These are phyloP conservation scores for Antitype chi DNA, from an alignment of 2,888 invertebrate species.

Conservation along the genomic window DNA sequence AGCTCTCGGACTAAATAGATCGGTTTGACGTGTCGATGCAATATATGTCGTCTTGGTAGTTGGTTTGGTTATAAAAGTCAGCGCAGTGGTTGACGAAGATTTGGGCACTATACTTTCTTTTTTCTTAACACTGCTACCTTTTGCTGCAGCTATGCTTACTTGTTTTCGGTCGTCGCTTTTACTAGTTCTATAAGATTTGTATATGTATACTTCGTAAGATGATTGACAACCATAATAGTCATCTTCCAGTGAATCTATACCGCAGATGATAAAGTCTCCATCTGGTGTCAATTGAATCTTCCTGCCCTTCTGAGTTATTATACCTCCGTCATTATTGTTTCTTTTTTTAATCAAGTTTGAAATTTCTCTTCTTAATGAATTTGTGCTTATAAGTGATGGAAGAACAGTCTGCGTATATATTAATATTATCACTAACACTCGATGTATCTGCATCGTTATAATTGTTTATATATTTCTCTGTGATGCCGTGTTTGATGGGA, in stretches of 20 bases:
- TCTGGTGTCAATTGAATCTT: conserved; percentile 28
- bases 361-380: not conserved
- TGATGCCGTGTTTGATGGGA: not conserved
- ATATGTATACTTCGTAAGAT: not conserved
- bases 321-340: not conserved
- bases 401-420: conserved; percentile 2
- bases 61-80: not conserved
- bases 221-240: conserved; percentile 62
- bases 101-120: not conserved
- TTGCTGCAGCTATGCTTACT: not conserved
- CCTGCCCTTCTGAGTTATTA: conserved; percentile 13
- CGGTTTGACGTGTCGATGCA: not conserved
- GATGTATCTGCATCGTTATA: conserved; percentile 33
- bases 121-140: not conserved
- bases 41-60: not conserved
- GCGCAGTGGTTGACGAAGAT: not conserved
- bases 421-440: conserved; percentile 29
- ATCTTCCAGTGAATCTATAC: conserved; percentile 69
- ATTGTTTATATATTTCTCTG: conserved; percentile 33
- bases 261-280: conserved; percentile 47
- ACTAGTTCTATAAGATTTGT: not conserved
- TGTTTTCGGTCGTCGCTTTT: not conserved
- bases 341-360: not conserved
- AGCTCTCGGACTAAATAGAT: not conserved
- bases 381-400: not conserved